These are phyloP conservation scores for Hylia prasina DNA, from an alignment of 2,113 vertebrate species.

Conservation along the genomic window DNA sequence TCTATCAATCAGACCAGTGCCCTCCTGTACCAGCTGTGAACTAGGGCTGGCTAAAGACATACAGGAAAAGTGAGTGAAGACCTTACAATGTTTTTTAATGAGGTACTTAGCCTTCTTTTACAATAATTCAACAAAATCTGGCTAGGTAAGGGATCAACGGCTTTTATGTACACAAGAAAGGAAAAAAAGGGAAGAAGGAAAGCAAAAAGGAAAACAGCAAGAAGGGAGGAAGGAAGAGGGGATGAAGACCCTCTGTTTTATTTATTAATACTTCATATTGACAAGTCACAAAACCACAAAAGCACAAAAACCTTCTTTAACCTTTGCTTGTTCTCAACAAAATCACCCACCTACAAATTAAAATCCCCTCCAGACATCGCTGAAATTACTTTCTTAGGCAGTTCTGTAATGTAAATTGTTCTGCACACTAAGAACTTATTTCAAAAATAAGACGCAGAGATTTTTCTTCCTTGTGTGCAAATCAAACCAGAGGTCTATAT, in stretches of 20 bases:
- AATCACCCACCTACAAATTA: background rate
- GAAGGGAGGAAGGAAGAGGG: background rate
- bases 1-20: background rate
- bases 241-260: background rate
- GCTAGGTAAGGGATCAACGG: background rate
- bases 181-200: background rate
- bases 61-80: background rate
- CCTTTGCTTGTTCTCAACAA: background rate
- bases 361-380: background rate
- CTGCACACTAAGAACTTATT: background rate
- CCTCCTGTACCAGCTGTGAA: background rate
- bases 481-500: background rate
- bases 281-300: background rate
- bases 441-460: background rate
- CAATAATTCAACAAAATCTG: background rate
- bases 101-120: background rate
- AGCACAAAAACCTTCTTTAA: background rate
- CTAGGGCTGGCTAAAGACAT: background rate
- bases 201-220: background rate
- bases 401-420: background rate
- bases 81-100: background rate
- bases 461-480: background rate
- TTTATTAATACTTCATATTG: background rate
- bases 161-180: background rate
- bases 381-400: background rate